These are phyloP conservation scores for Musca domestica DNA, from an alignment of 1,140 invertebrate genomes.

Conservation along the genomic window DNA sequence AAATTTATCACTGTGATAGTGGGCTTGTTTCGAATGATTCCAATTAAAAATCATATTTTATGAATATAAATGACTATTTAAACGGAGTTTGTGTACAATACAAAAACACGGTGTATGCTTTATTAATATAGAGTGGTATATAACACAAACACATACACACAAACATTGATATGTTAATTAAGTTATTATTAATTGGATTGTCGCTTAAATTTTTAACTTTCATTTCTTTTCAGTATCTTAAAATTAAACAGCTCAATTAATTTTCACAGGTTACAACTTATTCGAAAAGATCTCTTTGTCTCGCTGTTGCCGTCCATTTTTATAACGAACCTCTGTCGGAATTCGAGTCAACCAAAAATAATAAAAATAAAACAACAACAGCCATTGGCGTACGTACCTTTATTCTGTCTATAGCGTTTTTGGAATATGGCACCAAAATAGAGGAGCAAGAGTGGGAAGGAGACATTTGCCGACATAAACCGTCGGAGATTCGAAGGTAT, in stretches of 20 bases:
- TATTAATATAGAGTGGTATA: not conserved
- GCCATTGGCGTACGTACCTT: not conserved
- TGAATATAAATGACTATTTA: no score
- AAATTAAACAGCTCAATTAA: slow-evolving; percentile 29
- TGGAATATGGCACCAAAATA: not conserved
- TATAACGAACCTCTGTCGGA: no score
- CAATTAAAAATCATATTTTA: no score
- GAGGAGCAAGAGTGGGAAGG: not conserved
- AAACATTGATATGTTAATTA: slow-evolving; percentile 16
- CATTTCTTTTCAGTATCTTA: slow-evolving; percentile 23
- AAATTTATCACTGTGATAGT: no score
- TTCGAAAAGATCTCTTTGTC: not conserved
- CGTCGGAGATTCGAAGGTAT: no score
- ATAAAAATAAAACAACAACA: not conserved
- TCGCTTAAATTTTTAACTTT: slow-evolving; percentile 21
- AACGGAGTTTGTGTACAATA: no score
- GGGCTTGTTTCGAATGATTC: no score
- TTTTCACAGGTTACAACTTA: slow-evolving; percentile 23
- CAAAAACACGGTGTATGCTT: no score
- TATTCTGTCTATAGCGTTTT: not conserved
- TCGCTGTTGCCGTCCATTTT: no score
- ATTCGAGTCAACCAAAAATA: no score
- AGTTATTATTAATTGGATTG: slow-evolving; percentile 24
- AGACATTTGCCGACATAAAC: no score
- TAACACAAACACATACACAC: not conserved